Conservation (phyloP, 2,113 vertebrate genomes). For the Channa maculata region DNA sequence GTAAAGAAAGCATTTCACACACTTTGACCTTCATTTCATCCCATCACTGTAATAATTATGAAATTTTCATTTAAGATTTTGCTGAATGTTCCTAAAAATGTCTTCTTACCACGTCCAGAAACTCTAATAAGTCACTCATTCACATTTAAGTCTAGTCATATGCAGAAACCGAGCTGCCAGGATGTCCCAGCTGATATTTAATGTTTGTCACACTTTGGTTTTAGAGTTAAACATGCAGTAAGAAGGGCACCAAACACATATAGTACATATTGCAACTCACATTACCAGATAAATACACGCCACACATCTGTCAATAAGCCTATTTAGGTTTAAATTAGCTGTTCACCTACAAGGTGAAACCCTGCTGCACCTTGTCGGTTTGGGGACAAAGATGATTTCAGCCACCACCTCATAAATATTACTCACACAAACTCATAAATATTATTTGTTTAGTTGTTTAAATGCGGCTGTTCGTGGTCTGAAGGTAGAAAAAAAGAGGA, state of each 20-base stretch:
- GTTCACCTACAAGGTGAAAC: neutral
- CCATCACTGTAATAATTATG: neutral
- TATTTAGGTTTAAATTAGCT: constrained; percentile 17
- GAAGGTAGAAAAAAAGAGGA: neutral
- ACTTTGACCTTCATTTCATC: constrained; percentile 22
- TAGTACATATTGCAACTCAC: no score
- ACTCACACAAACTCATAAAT: neutral
- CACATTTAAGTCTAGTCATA: no score
- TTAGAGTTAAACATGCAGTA: no score
- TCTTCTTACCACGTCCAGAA: neutral
- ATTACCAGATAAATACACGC: no score
- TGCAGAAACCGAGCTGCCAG: no score
- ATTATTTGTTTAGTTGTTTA: neutral
- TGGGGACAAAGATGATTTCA: constrained; percentile 34
- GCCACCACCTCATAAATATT: neutral
- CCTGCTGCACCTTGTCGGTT: constrained; percentile 15
- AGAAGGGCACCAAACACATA: no score
- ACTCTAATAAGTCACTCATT: no score
- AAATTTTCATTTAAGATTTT: no score
- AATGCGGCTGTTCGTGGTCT: neutral
- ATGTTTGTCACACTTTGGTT: no score
- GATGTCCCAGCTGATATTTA: no score
- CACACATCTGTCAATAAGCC: constrained; percentile 1
- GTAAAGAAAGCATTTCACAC: constrained; percentile 5
- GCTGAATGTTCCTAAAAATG: neutral